Percentiles rank a stretch among this genome's conserved stretches.
Conservation (phyloP, 1,140 invertebrate species). For the Pachypeltis micranthus region DNA sequence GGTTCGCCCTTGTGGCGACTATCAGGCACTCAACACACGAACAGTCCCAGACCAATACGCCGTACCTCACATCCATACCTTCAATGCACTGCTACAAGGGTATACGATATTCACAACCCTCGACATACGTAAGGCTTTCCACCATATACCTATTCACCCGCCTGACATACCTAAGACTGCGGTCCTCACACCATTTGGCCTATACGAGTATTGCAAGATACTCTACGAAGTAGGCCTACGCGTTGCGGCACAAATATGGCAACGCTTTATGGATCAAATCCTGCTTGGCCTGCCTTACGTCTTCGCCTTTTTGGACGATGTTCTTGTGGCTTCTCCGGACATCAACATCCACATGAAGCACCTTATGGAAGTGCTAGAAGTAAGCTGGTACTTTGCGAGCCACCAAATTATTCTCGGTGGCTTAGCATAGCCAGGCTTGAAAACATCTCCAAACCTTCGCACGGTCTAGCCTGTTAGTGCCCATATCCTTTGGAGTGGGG, state of each 20-base stretch:
- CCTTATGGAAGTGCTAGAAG: conserved; percentile 11
- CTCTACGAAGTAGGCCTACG: conserved; percentile 17
- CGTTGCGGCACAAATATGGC: conserved; percentile 20
- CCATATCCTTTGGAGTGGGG: too few species aligned
- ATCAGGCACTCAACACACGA: conserved; percentile 30
- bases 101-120: conserved; percentile 36
- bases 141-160: conserved; percentile 34
- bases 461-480: too few species aligned
- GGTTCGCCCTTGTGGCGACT: conserved; percentile 39
- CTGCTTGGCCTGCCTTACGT: conserved; percentile 31
- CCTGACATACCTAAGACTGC: conserved; percentile 27
- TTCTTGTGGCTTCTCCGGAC: conserved; percentile 36
- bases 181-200: conserved; percentile 18
- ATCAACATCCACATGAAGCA: conserved; percentile 27
- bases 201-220: conserved; percentile 17
- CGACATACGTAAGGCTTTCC: conserved; percentile 39
- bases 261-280: conserved; percentile 21
- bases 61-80: conserved; percentile 30
- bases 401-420: too few species aligned
- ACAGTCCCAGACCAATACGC: conserved; percentile 35
- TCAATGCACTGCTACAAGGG: conserved; percentile 31
- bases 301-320: conserved; percentile 41
- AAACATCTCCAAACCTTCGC: too few species aligned
- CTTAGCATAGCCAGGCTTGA: too few species aligned
- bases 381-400: too few species aligned